A percentile compares a stretch with the other conserved stretches of the same genome.
phyloP scores from a whole-genome alignment of 2,113 vertebrate genomes.

The Lamprologus ornatipinnis region DNA sequence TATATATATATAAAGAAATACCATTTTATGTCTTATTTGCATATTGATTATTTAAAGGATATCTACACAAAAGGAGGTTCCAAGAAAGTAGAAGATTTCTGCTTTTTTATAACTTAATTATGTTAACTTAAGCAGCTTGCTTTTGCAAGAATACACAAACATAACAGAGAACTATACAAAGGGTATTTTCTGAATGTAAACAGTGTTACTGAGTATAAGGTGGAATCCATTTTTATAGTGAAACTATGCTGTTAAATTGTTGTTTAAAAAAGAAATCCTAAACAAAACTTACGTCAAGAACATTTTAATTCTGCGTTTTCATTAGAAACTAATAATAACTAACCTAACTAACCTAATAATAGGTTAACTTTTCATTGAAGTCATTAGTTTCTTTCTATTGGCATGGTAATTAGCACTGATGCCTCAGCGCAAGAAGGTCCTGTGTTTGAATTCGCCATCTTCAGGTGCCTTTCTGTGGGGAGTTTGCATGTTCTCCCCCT shows the following conservation, averaged over 20 bases:
- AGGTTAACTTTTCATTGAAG: neutral
- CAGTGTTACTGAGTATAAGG: neutral
- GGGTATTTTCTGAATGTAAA: neutral
- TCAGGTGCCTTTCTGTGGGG: neutral
- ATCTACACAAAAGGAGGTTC: neutral
- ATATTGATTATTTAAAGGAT: neutral
- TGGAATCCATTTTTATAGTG: fast-evolving
- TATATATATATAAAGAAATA: no score
- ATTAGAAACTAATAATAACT: neutral
- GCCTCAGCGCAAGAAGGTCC: neutral
- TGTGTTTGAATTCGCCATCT: neutral
- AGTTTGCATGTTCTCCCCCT: neutral
- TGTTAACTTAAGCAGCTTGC: neutral
- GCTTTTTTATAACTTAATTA: neutral
- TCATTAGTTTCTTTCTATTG: neutral
- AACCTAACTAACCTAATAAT: neutral
- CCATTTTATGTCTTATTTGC: neutral
- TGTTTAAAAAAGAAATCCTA: neutral
- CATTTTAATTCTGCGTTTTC: neutral
- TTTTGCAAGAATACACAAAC: neutral
- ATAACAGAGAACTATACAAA: neutral
- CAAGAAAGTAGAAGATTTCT: neutral
- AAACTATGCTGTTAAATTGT: neutral
- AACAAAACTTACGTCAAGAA: neutral
- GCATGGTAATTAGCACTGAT: neutral